These are phyloP conservation scores for Ischnura elegans DNA, from an alignment of 2,888 invertebrate genomes.

Conservation along the genomic window DNA sequence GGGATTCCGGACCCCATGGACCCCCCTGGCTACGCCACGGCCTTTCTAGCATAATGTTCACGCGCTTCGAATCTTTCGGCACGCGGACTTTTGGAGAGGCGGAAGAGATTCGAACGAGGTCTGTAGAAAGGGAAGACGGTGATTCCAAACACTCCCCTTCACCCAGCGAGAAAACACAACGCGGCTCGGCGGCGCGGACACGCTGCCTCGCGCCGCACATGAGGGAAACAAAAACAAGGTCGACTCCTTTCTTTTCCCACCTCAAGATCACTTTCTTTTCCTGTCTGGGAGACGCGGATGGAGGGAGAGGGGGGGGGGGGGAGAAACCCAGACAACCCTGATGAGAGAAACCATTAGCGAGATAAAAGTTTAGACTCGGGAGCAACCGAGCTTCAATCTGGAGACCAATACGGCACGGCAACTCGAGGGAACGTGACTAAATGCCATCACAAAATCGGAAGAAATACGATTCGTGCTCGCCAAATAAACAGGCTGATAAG, in stretches of 20 bases:
- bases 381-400: not conserved
- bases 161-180: not conserved
- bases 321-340: not conserved
- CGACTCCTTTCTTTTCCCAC: not conserved
- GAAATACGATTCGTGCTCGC: too few species aligned
- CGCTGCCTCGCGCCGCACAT: not conserved
- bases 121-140: not conserved
- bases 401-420: too few species aligned
- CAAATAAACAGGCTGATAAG: too few species aligned
- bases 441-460: too few species aligned
- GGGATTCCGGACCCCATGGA: too few species aligned
- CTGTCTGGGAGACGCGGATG: not conserved
- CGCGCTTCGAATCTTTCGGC: too few species aligned
- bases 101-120: not conserved
- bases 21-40: too few species aligned
- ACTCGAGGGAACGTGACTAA: too few species aligned
- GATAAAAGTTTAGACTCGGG: not conserved
- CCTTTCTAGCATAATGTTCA: too few species aligned
- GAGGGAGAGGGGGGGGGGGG: not conserved
- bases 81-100: not conserved
- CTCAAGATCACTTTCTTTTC: not conserved
- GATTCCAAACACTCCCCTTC: not conserved
- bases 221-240: not conserved
- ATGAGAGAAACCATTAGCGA: not conserved
- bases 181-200: not conserved